Conservation (phyloP, 2,797 vertebrate species). For the Propithecus deckenii region DNA sequence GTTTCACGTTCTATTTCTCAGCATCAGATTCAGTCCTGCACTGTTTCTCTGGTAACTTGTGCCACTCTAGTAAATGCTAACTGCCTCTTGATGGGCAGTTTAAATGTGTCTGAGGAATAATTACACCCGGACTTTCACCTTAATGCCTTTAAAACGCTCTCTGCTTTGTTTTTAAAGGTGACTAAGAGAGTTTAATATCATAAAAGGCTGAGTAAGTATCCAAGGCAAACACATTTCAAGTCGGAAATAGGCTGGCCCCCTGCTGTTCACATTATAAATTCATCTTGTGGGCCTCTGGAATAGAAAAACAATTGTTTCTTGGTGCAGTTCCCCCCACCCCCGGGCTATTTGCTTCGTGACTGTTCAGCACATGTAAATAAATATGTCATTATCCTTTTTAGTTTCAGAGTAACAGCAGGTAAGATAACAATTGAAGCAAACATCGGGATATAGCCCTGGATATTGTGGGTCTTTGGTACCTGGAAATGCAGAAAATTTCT, state of each 20-base stretch:
- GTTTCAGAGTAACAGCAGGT: slow-evolving; percentile 4
- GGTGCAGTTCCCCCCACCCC: not conserved
- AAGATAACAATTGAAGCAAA: not conserved
- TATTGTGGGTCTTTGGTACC: not conserved
- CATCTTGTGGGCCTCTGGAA: slow-evolving; percentile 27
- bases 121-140: slow-evolving; percentile 60
- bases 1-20: not conserved
- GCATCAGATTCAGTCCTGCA: not conserved
- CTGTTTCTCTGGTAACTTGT: not conserved
- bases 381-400: slow-evolving; percentile 37
- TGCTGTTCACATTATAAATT: slow-evolving; percentile 69
- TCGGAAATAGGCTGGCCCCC: not conserved
- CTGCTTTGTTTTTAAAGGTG: slow-evolving; percentile 61
- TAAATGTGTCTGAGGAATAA: slow-evolving; percentile 71
- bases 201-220: slow-evolving; percentile 67
- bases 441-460: not conserved
- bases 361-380: slow-evolving; percentile 56
- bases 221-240: slow-evolving; percentile 65
- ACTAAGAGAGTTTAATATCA: slow-evolving; percentile 71
- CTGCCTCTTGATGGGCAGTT: not conserved
- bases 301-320: slow-evolving; percentile 60
- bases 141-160: slow-evolving; percentile 67
- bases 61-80: slow-evolving; percentile 12
- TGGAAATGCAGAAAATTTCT: not conserved
- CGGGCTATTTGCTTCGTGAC: slow-evolving; percentile 61